These are phyloP conservation scores for Agrotis exclamationis DNA, from an alignment of 2,888 invertebrate species.

Conservation along the genomic window DNA sequence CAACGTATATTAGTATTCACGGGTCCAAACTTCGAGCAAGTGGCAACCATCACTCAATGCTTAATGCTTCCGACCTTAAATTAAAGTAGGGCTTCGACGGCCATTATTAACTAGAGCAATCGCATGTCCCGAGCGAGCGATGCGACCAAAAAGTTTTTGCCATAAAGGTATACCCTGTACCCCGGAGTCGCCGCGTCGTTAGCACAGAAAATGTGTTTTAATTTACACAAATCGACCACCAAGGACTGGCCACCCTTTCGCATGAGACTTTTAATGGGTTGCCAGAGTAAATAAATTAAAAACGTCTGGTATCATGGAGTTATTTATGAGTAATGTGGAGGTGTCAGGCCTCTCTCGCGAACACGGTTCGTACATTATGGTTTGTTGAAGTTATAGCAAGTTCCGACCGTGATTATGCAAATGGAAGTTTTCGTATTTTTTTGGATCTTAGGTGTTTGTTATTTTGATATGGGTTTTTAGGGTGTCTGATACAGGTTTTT, in stretches of 20 bases:
- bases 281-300: slow-evolving; percentile 61
- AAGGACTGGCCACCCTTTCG: slow-evolving; percentile 46
- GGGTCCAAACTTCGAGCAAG: slow-evolving; percentile 51
- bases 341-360: slow-evolving; percentile 34
- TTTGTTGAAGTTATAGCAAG: slow-evolving; percentile 49
- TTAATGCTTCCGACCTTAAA: slow-evolving; percentile 64
- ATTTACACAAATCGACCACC: slow-evolving; percentile 65
- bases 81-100: slow-evolving; percentile 50
- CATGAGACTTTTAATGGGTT: slow-evolving; percentile 58
- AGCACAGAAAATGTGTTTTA: slow-evolving; percentile 62
- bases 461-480: slow-evolving; percentile 2
- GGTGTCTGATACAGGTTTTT: background rate
- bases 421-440: slow-evolving; percentile 40
- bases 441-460: slow-evolving; percentile 10
- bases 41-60: slow-evolving; percentile 63
- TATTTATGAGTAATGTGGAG: slow-evolving; percentile 51
- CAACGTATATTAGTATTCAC: slow-evolving; percentile 62
- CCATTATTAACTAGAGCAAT: slow-evolving; percentile 69
- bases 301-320: slow-evolving; percentile 45
- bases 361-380: slow-evolving; percentile 58
- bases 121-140: slow-evolving; percentile 64
- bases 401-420: slow-evolving; percentile 57
- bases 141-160: slow-evolving; percentile 69
- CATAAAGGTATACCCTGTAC: slow-evolving; percentile 52
- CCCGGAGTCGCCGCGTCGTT: slow-evolving; percentile 40